phyloP scores from a whole-genome alignment of 2,888 invertebrate genomes.

The Drosophila monieri region DNA sequence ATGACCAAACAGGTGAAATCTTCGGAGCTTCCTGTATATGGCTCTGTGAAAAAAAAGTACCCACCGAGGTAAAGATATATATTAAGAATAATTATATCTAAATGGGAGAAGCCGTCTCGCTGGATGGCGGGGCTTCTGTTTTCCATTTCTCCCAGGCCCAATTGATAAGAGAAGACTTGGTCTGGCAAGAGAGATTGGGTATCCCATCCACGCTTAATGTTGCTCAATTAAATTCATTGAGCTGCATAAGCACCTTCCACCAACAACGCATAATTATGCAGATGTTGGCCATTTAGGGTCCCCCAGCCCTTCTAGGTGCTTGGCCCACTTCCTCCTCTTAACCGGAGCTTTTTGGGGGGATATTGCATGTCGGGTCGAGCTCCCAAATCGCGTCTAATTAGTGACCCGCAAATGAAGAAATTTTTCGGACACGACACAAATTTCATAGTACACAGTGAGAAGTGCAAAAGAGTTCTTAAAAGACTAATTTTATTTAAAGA shows the following conservation, averaged over 20 bases:
- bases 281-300: slow-evolving; percentile 40
- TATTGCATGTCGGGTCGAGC: slow-evolving; percentile 65
- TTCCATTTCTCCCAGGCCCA: slow-evolving; percentile 36
- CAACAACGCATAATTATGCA: slow-evolving; percentile 68
- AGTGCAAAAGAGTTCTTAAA: neutral
- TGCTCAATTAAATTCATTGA: slow-evolving; percentile 75
- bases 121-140: slow-evolving; percentile 21
- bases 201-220: slow-evolving; percentile 57
- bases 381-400: slow-evolving; percentile 74
- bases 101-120: slow-evolving; percentile 26
- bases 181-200: neutral
- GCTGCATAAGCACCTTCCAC: slow-evolving; percentile 60
- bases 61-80: slow-evolving; percentile 42
- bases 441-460: slow-evolving; percentile 21
- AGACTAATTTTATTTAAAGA: neutral
- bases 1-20: slow-evolving; percentile 68
- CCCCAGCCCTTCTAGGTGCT: slow-evolving; percentile 2
- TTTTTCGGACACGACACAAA: slow-evolving; percentile 57
- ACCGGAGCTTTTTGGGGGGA: slow-evolving; percentile 3
- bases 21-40: slow-evolving; percentile 67
- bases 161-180: slow-evolving; percentile 60
- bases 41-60: slow-evolving; percentile 15
- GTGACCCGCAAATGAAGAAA: slow-evolving; percentile 71
- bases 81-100: slow-evolving; percentile 74
- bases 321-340: neutral